Conservation (phyloP, 2,888 invertebrate genomes). For the Chrysolina oricalcia region DNA sequence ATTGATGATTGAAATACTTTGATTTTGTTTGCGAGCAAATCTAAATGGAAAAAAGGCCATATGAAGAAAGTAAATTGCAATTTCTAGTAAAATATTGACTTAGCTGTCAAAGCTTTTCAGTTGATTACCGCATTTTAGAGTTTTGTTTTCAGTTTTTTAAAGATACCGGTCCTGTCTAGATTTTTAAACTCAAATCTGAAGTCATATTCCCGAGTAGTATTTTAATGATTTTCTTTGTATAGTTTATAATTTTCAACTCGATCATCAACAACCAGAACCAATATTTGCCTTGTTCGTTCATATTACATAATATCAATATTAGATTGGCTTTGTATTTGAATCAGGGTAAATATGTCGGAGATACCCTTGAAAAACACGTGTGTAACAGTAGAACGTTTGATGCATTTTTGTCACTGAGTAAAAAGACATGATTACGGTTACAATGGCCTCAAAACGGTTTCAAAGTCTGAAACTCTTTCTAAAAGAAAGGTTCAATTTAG, state of each 20-base stretch:
- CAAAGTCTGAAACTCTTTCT: not conserved
- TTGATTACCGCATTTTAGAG: no score
- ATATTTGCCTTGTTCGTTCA: constrained; percentile 6
- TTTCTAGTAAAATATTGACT: no score
- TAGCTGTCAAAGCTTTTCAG: no score
- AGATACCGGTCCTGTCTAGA: no score
- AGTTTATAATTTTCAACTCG: not conserved
- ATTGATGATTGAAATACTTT: not conserved
- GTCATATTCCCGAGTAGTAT: no score
- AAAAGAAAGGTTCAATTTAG: no score
- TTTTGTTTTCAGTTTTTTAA: no score
- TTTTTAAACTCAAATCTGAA: no score
- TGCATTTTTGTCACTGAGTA: not conserved
- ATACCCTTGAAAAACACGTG: not conserved
- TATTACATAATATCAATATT: constrained; percentile 1
- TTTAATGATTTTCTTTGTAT: not conserved
- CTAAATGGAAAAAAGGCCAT: no score
- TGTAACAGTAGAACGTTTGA: not conserved
- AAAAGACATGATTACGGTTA: not conserved
- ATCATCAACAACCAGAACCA: not conserved
- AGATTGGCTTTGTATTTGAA: not conserved
- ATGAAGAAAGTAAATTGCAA: no score
- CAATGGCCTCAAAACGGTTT: not conserved
- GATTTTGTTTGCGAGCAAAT: not conserved
- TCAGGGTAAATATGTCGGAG: not conserved